A percentile compares a stretch with the other conserved stretches of the same genome.
Evolutionary conservation across 1,140 invertebrate genomes (phyloP).

Genomic region (Arctopsyche grandis): DNA sequence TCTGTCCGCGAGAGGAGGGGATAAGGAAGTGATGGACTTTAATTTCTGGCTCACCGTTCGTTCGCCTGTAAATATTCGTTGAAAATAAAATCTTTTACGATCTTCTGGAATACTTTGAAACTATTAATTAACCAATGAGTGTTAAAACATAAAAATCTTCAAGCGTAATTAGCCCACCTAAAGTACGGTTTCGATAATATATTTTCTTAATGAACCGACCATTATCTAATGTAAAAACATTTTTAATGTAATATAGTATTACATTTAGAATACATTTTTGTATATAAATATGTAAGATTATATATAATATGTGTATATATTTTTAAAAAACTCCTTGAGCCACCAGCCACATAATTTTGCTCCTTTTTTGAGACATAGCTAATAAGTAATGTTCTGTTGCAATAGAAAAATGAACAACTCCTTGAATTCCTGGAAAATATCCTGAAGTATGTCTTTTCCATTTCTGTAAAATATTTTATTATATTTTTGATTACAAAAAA

Average conservation of each 20-base stretch:
- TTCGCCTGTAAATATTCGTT: not conserved
- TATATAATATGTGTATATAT: not conserved
- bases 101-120: too few relatives aligned
- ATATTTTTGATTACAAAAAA: not conserved
- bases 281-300: not conserved
- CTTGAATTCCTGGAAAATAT: slow-evolving; percentile 37
- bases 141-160: too few relatives aligned
- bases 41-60: not conserved
- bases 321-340: slow-evolving; percentile 25
- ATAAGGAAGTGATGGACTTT: not conserved
- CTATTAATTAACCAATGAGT: too few relatives aligned
- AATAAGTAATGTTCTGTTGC: slow-evolving; percentile 36
- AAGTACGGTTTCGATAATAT: not conserved
- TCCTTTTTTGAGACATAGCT: slow-evolving; percentile 21
- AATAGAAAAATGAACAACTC: slow-evolving; percentile 38
- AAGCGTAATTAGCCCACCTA: too few relatives aligned
- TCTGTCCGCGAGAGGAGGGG: not conserved
- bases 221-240: too few relatives aligned
- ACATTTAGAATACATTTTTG: not conserved
- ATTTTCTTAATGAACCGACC: too few relatives aligned
- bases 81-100: not conserved
- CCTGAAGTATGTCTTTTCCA: slow-evolving; percentile 42
- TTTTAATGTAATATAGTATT: too few relatives aligned
- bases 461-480: slow-evolving; percentile 36
- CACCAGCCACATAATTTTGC: slow-evolving; percentile 23